phyloP scores from a whole-genome alignment of 2,113 vertebrate genomes.

The Aythya baeri region DNA sequence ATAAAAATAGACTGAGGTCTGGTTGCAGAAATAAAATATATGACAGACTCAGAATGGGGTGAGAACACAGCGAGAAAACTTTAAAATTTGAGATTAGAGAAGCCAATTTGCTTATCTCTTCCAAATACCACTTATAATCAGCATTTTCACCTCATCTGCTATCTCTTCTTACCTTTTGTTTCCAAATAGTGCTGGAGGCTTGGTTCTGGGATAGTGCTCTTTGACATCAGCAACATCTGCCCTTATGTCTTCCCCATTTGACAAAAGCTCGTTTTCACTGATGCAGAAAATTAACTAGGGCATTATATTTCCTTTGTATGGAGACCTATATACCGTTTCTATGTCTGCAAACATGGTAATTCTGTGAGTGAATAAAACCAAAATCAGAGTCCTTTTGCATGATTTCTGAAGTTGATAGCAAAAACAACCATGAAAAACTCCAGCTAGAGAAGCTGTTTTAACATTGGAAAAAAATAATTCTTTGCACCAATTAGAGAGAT shows the following conservation, averaged over 20 bases:
- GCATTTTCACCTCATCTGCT: not conserved
- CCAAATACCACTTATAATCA: not conserved
- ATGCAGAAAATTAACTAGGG: slow-evolving; percentile 67
- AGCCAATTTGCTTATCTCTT: not conserved
- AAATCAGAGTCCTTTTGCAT: not conserved
- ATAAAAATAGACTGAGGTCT: not conserved
- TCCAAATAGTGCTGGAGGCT: not conserved
- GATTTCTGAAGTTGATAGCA: not conserved
- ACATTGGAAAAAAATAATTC: not conserved
- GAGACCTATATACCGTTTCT: not conserved
- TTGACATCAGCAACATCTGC: not conserved
- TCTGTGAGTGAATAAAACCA: not conserved
- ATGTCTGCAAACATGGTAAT: not conserved
- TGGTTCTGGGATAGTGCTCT: not conserved
- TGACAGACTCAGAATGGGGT: rapidly evolving
- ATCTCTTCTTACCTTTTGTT: slow-evolving; percentile 44
- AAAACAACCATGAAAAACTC: not conserved
- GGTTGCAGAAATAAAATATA: not conserved
- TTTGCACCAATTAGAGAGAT: slow-evolving; percentile 55
- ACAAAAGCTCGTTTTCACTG: slow-evolving; percentile 14
- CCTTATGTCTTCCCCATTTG: not conserved
- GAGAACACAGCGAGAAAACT: not conserved
- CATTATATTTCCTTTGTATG: slow-evolving; percentile 21
- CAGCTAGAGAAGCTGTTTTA: not conserved
- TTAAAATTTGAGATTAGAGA: not conserved